Percentiles rank a stretch among this genome's conserved stretches.
These are phyloP conservation scores for Orthosia incerta DNA, from an alignment of 2,888 invertebrate genomes.

Conservation along the genomic window DNA sequence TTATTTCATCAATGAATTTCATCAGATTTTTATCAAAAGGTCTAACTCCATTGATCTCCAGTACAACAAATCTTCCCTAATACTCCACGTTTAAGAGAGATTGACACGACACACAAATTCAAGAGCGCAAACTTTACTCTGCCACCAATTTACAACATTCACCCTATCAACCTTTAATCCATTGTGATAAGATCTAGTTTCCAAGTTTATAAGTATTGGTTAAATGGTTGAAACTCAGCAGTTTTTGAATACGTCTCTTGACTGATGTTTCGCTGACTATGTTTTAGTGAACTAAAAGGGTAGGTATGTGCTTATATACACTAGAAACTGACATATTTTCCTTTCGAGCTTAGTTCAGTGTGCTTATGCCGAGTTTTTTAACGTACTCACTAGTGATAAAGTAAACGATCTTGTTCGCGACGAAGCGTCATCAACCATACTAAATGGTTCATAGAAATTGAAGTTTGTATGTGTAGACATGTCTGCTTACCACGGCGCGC, in stretches of 20 bases:
- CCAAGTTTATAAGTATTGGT: not conserved
- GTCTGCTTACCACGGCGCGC: too few species aligned
- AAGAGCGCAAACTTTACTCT: constrained; percentile 74
- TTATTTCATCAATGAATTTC: not conserved
- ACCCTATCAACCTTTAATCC: constrained; percentile 41
- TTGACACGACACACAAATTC: constrained; percentile 75
- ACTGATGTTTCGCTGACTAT: constrained; percentile 65
- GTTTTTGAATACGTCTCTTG: constrained; percentile 73
- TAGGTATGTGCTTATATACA: constrained; percentile 28
- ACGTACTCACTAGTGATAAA: too few species aligned
- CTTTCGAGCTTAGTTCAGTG: not conserved
- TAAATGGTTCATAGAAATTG: too few species aligned
- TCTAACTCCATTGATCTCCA: constrained; percentile 27
- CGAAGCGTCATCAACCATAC: too few species aligned
- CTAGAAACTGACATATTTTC: constrained; percentile 19
- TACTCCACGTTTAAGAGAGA: constrained; percentile 69
- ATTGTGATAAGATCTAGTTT: constrained; percentile 54
- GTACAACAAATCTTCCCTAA: constrained; percentile 62
- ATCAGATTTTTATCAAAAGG: not conserved
- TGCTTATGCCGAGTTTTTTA: too few species aligned
- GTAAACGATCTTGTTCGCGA: too few species aligned
- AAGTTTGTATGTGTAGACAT: too few species aligned
- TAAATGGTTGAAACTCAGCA: constrained; percentile 70
- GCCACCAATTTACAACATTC: constrained; percentile 44
- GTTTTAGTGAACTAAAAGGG: constrained; percentile 35